phyloP scores from a whole-genome alignment of 2,888 invertebrate genomes.

The Dastarcus helophoroides region DNA sequence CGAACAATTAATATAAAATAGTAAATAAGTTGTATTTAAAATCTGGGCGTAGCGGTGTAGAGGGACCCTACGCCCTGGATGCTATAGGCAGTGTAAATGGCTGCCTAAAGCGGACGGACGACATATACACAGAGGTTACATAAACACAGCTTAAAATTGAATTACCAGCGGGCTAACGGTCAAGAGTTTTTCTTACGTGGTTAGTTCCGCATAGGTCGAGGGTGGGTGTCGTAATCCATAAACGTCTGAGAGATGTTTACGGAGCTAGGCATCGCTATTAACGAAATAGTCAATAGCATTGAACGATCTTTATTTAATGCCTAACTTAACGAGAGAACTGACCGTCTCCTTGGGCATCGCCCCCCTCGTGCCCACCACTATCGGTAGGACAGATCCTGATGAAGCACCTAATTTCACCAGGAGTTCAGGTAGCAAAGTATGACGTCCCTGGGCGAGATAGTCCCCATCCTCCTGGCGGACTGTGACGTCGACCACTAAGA shows the following conservation, averaged over 20 bases:
- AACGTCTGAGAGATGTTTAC: slow-evolving; percentile 22
- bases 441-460: slow-evolving; percentile 16
- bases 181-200: too few species aligned
- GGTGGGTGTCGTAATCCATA: slow-evolving; percentile 21
- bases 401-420: too few species aligned
- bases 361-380: slow-evolving; percentile 27
- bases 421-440: slow-evolving; percentile 21
- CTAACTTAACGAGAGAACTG: slow-evolving; percentile 14
- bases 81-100: too few species aligned
- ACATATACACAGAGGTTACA: too few species aligned
- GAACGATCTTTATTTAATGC: slow-evolving; percentile 15
- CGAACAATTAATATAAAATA: too few species aligned
- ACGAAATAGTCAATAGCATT: slow-evolving; percentile 17
- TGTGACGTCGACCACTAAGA: slow-evolving; percentile 19
- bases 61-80: too few species aligned
- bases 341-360: slow-evolving; percentile 23
- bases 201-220: too few species aligned
- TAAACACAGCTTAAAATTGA: too few species aligned
- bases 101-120: too few species aligned
- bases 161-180: too few species aligned
- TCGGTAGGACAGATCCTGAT: slow-evolving; percentile 26
- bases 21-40: too few species aligned
- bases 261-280: slow-evolving; percentile 22
- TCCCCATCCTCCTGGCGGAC: slow-evolving; percentile 13
- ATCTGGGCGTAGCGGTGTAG: too few species aligned